Base-by-base conservation (phyloP, 1,140 invertebrate genomes). In the Eumaeus atala region DNA sequence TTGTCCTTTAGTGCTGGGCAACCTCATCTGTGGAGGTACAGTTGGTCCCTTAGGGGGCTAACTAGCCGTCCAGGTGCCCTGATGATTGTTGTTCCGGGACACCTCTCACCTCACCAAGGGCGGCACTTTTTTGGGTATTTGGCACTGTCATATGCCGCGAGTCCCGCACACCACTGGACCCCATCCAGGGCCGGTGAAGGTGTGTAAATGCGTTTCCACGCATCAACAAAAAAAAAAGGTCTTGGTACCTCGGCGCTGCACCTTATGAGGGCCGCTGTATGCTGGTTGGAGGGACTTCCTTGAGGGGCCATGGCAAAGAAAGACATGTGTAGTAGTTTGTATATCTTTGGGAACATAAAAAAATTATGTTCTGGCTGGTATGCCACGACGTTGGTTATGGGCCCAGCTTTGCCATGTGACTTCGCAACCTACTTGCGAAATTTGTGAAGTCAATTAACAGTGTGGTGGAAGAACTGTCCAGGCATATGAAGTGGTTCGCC, bases 271-370 rank as follows among this genome's bases (percentile, higher is more conserved):
- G 8, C 38, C 38, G 12, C n/a, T n/a, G 38, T 40, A 40, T 6
- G 38, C n/a, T 7, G 38, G 3, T 12, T 40, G n/a, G 2, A 40
- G 38, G n/a, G 38, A 14, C 14, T 14, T 40, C 14, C 11, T n/a
- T 3, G 38, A 11, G 10, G 38, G 38, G 4, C 38, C 38, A n/a
- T 40, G 38, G 12, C 38, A n/a, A 7, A 40, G 38, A 14, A 40
- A 40, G 38, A 40, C 38, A 11, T 40, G 38, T 2, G 38, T 12
- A 12, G 38, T n/a, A 11, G n/a, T 12, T 1, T 12, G 6, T n/a
- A 40, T n/a, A n/a, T 40, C 38, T 40, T 40, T 40, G 6, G 38
- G 38, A n/a, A 40, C 38, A 6, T 40, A 40, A n/a, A 12, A n/a
- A 40, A 2, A 14, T 6, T 0, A 6, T n/a, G 12, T 14, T 40